These are phyloP conservation scores for Myodes glareolus DNA, from an alignment of 2,113 vertebrate species.

Conservation along the genomic window DNA sequence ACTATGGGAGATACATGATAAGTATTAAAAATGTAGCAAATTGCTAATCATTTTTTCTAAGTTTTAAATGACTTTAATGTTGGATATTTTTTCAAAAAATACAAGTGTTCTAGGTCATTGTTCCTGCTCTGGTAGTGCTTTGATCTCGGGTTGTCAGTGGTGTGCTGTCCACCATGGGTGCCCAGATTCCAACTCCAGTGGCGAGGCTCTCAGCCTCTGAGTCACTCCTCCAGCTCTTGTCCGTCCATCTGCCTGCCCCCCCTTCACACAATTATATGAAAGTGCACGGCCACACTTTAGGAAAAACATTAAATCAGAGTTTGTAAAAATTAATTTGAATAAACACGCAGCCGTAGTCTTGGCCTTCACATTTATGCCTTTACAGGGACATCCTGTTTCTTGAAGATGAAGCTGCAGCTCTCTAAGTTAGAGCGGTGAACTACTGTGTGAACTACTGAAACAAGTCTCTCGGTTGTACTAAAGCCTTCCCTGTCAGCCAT, in stretches of 20 bases:
- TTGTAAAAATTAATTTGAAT: not conserved
- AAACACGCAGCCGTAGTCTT: not conserved
- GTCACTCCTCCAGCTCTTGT: not conserved
- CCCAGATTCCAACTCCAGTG: not conserved
- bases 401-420: not conserved
- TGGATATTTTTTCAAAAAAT: not conserved
- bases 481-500: not conserved
- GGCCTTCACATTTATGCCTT: not conserved
- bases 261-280: not conserved
- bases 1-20: not conserved
- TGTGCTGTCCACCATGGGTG: not conserved
- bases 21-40: constrained; percentile 3
- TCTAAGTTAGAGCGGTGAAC: not conserved
- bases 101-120: not conserved
- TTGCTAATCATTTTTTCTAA: not conserved
- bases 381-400: constrained; percentile 11
- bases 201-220: not conserved
- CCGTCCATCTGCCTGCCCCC: not conserved
- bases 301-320: not conserved
- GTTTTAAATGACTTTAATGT: constrained; percentile 21
- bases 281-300: not conserved
- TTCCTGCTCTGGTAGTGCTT: not conserved
- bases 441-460: no score
- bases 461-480: not conserved
- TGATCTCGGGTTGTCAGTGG: not conserved